Evolutionary conservation across 30 jellyfish, hydroid and myxozoan genomes (phyloP).

Genomic region (Pelagia noctiluca): DNA sequence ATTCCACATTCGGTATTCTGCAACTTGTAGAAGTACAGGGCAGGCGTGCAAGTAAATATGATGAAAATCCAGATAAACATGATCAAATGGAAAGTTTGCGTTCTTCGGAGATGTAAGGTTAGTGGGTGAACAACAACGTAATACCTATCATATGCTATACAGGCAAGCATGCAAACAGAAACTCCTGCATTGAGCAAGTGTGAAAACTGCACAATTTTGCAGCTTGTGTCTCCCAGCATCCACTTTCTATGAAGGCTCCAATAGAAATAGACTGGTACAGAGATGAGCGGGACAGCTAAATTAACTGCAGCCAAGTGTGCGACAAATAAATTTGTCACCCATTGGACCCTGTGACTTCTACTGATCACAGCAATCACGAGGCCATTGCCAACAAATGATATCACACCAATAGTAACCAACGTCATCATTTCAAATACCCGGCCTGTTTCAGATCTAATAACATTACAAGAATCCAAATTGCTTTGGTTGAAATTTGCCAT

Average conservation of each 20-base stretch:
- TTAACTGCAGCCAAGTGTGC: slow-evolving; percentile 83
- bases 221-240: slow-evolving; percentile 51
- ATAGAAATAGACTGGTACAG: slow-evolving; percentile 73
- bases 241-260: slow-evolving; percentile 56
- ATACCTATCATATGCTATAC: slow-evolving; percentile 86
- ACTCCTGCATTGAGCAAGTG: slow-evolving; percentile 67
- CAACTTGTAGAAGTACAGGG: slow-evolving; percentile 67
- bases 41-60: slow-evolving; percentile 71
- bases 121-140: slow-evolving; percentile 87
- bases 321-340: slow-evolving; percentile 86
- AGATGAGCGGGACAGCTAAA: slow-evolving; percentile 66
- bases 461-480: too few relatives aligned
- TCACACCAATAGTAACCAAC: slow-evolving; percentile 36
- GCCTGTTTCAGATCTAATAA: slow-evolving; percentile 7
- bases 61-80: slow-evolving; percentile 71
- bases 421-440: slow-evolving; percentile 44
- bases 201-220: slow-evolving; percentile 77
- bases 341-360: slow-evolving; percentile 80
- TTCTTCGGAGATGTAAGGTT: slow-evolving; percentile 75
- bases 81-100: slow-evolving; percentile 78
- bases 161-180: slow-evolving; percentile 81
- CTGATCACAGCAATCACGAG: slow-evolving; percentile 79
- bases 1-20: slow-evolving; percentile 23
- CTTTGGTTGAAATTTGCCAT: slow-evolving; percentile 44
- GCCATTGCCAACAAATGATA: slow-evolving; percentile 67